These are phyloP conservation scores for Heterotilapia buettikoferi DNA, from an alignment of 2,113 vertebrate species.

Conservation along the genomic window DNA sequence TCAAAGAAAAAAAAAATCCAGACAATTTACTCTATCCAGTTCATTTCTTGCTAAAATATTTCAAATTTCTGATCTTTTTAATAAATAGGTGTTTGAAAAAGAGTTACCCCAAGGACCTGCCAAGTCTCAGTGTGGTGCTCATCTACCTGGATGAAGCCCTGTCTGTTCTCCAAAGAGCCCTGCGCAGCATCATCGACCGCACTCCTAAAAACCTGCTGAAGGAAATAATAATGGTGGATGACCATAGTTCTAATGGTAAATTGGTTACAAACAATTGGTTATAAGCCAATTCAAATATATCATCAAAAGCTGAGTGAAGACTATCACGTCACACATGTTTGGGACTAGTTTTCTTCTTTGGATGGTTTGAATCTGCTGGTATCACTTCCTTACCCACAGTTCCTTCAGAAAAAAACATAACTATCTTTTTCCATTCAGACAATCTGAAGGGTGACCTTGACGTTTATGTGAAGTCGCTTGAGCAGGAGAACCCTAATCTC, in stretches of 20 bases:
- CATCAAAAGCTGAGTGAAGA: too few relatives aligned
- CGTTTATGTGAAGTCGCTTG: accelerated
- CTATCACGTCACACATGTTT: too few relatives aligned
- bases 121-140: constrained; percentile 67
- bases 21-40: accelerated
- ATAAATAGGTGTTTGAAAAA: constrained; percentile 65
- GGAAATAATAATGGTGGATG: constrained; percentile 80
- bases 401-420: too few relatives aligned
- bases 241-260: constrained; percentile 74
- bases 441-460: too few relatives aligned
- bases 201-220: constrained; percentile 70
- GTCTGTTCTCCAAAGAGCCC: constrained; percentile 70
- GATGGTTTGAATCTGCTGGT: too few relatives aligned
- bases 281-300: too few relatives aligned
- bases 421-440: too few relatives aligned
- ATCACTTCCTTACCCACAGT: too few relatives aligned
- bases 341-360: too few relatives aligned
- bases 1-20: neutral
- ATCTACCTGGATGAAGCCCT: constrained; percentile 78
- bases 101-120: constrained; percentile 46
- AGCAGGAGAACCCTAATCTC: too few relatives aligned
- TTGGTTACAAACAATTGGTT: neutral
- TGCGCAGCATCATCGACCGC: constrained; percentile 68
- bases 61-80: neutral
- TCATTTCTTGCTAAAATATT: neutral